Percentiles rank a stretch among this genome's conserved stretches.
These are phyloP conservation scores for Desmodus rotundus DNA, from an alignment of 2,113 vertebrate species.

Conservation along the genomic window DNA sequence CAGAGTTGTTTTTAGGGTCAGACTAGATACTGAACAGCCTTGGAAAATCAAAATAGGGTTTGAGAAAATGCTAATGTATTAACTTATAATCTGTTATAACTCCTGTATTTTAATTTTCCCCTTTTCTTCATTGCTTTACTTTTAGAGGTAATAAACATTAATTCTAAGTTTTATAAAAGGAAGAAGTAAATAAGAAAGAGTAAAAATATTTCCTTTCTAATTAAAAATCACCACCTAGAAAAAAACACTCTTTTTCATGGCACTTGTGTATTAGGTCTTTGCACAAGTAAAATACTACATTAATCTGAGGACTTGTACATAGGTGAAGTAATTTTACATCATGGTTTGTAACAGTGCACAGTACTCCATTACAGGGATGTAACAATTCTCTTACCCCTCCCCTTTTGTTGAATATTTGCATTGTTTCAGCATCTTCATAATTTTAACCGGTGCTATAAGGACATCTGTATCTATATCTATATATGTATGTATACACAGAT, in stretches of 20 bases:
- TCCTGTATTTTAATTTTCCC: not conserved
- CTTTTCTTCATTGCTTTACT: not conserved
- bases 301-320: not conserved
- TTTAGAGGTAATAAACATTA: not conserved
- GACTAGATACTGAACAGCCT: not conserved
- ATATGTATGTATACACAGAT: not conserved
- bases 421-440: not conserved
- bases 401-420: not conserved
- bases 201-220: conserved; percentile 16
- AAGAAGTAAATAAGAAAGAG: not conserved
- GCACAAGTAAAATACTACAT: not conserved
- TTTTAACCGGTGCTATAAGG: not conserved
- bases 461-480: not conserved
- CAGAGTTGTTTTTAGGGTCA: not conserved
- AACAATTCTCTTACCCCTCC: not conserved
- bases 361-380: not conserved
- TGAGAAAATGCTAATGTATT: not conserved
- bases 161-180: not conserved
- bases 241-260: not conserved
- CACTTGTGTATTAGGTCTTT: not conserved
- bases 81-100: not conserved
- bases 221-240: not conserved
- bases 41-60: conserved; percentile 20
- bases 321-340: not conserved
- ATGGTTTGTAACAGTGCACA: not conserved